These are phyloP conservation scores for Metopia argyrocephala DNA, from an alignment of 2,888 invertebrate species.

Conservation along the genomic window DNA sequence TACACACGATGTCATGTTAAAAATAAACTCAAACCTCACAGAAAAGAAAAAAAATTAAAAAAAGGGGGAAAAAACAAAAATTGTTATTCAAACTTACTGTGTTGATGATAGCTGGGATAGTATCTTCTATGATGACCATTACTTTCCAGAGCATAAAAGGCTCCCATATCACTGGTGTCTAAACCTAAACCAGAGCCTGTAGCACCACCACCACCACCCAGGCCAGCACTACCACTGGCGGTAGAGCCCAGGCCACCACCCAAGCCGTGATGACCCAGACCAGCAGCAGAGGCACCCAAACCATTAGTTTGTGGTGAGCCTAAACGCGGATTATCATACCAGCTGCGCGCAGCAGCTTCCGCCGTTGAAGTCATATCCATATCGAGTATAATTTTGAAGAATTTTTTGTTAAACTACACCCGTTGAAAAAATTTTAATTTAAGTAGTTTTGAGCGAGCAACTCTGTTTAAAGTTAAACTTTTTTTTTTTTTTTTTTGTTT, in stretches of 20 bases:
- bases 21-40: conserved; percentile 39
- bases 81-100: conserved; percentile 73
- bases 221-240: conserved; percentile 73
- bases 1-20: conserved; percentile 44
- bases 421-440: conserved; percentile 62
- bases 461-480: background rate
- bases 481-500: conserved; percentile 37
- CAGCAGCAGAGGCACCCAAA: conserved; percentile 73
- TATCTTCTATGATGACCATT: conserved; percentile 78
- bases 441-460: conserved; percentile 31
- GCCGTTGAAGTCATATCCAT: conserved; percentile 80
- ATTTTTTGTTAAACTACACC: conserved; percentile 69
- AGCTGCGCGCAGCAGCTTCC: conserved; percentile 79
- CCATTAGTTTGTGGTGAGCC: conserved; percentile 78
- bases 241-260: conserved; percentile 75
- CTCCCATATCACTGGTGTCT: conserved; percentile 78
- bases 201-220: conserved; percentile 71
- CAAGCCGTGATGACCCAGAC: conserved; percentile 75
- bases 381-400: conserved; percentile 78
- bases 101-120: conserved; percentile 79
- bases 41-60: conserved; percentile 19
- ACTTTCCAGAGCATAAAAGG: conserved; percentile 78
- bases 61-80: background rate
- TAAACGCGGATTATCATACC: conserved; percentile 79
- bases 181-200: conserved; percentile 73